Evolutionary conservation across 2,113 vertebrate genomes (phyloP), one percentile per base, ranked within the genome.

Genomic region (Psilopsiagon aymara): DNA sequence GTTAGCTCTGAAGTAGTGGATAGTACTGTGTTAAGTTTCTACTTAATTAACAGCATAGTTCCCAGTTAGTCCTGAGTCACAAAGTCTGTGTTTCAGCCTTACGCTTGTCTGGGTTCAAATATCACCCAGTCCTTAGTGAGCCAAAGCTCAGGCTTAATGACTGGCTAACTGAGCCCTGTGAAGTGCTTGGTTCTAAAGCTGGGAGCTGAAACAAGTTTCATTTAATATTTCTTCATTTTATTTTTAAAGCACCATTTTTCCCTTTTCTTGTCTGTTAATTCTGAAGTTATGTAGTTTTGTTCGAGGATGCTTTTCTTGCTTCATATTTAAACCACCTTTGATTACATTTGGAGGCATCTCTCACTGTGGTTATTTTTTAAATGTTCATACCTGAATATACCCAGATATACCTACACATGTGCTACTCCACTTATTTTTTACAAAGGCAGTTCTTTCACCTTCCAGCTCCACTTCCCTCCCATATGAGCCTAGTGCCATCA

Each of bases 361-460:
- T 85, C 67, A 33, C n/a, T 59, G 11, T 33, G 8, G 5, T 53
- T 10, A 35, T 88, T 95, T 88, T 92, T 59, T 3, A 59, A 49
- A 49, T 51, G 9, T 41, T 90, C 44, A n/a, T 67, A 71, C 17
- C 27, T 43, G n/a, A 35, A 51, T 55, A 28, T 49, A 70, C 6
- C 4, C 19, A 66, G 43, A 52, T 76, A 70, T 44, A 55, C 76
- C 63, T 69, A 74, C 28, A 28, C 10, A 10, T 15, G 27, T 60
- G 18, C 33, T 86, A 60, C 25, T 74, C 37, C 33, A 47, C 92
- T 92, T 89, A 47, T 88, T 94, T 95, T 81, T 88, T 10, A 90
- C 64, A 86, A 88, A 94, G 88, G 73, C 82, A 83, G 39, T 64
- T 88, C 87, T 92, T 94, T 96, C 93, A 90, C 93, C 92, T 96